Conservation (phyloP, 2,888 invertebrate genomes). For the Drosophila fulvimacula region DNA sequence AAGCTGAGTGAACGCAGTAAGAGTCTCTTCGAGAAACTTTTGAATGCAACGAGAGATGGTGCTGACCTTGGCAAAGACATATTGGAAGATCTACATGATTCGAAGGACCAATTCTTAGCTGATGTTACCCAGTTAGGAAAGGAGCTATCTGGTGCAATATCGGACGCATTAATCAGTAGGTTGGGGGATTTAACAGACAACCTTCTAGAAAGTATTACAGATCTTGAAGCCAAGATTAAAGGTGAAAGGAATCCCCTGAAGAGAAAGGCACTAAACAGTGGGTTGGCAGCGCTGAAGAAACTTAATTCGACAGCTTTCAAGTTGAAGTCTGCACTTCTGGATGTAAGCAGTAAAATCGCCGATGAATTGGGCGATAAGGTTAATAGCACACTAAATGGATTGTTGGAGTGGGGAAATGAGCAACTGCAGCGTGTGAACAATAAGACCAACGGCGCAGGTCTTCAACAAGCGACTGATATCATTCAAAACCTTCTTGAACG, state of each 20-base stretch:
- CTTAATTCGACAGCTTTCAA: background rate
- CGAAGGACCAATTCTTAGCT: background rate
- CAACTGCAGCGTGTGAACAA: conserved; percentile 2
- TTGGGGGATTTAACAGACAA: background rate
- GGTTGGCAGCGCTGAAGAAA: background rate
- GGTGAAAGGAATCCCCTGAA: background rate
- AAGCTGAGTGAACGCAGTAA: background rate
- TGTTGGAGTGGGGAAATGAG: background rate
- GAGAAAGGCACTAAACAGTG: background rate
- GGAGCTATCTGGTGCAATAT: background rate
- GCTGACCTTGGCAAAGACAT: background rate
- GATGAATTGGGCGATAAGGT: background rate
- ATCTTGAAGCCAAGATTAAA: conserved; percentile 1
- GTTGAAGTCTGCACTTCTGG: background rate
- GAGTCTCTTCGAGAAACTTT: background rate
- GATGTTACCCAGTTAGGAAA: background rate
- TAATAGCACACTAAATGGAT: background rate
- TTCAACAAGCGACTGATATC: background rate
- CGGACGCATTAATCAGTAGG: background rate
- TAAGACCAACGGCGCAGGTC: background rate
- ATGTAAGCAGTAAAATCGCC: background rate
- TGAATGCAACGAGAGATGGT: background rate
- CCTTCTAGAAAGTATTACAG: background rate
- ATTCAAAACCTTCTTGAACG: background rate
- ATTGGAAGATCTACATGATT: background rate